Evolutionary conservation across 1,140 invertebrate genomes (phyloP).

Genomic region (Drosophila nikananu): DNA sequence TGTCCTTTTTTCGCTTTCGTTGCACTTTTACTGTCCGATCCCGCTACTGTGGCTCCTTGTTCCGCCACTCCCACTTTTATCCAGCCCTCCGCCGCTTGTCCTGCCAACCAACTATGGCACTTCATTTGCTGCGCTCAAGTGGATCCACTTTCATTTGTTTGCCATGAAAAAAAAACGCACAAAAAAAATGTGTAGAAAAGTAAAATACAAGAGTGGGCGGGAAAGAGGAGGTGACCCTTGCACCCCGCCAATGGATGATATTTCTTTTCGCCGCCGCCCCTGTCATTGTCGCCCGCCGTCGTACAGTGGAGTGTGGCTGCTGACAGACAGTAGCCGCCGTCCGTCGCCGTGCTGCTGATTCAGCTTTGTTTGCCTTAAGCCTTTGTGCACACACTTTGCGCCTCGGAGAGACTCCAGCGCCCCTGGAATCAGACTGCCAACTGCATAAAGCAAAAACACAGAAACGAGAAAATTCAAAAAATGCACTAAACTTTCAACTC

Average conservation of each 20-base stretch:
- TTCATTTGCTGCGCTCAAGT: conserved; percentile 84
- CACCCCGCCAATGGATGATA: conserved; percentile 55
- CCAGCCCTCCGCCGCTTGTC: conserved; percentile 15
- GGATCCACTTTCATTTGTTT: conserved; percentile 85
- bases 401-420: conserved; percentile 54
- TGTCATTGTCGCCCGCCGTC: conserved; percentile 68
- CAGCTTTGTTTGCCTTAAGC: conserved; percentile 84
- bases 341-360: conserved; percentile 69
- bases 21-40: conserved; percentile 80
- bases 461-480: conserved; percentile 33
- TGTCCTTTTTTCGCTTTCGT: conserved; percentile 79
- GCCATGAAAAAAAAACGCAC: conserved; percentile 45
- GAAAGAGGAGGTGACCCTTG: conserved; percentile 8
- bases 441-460: conserved; percentile 64
- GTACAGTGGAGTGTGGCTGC: conserved; percentile 77
- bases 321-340: conserved; percentile 52
- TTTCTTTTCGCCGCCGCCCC: conserved; percentile 28
- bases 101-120: conserved; percentile 62
- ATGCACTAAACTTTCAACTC: conserved; percentile 56
- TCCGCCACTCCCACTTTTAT: neutral
- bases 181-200: conserved; percentile 1
- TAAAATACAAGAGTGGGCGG: conserved; percentile 14
- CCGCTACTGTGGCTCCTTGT: conserved; percentile 37
- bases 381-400: conserved; percentile 84
- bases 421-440: conserved; percentile 32